These are phyloP conservation scores for Hippopotamyrus pictus DNA, from an alignment of 2,797 vertebrate species.

Conservation along the genomic window DNA sequence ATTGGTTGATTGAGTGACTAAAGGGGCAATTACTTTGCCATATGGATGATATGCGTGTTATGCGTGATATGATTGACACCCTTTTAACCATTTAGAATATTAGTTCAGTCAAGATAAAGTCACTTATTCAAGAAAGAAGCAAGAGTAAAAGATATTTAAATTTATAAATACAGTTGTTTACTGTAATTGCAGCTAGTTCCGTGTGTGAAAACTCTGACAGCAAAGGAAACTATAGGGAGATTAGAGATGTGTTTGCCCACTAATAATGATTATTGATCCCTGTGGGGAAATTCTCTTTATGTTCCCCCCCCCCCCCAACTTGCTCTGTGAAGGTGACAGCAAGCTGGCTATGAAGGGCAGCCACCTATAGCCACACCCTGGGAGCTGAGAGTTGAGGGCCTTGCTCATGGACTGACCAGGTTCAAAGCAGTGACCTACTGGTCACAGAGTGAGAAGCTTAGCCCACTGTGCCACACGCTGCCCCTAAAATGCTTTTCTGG, in stretches of 20 bases:
- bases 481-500: not conserved
- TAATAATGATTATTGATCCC: too few species aligned
- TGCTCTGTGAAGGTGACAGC: too few species aligned
- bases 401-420: too few species aligned
- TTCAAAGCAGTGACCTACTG: too few species aligned
- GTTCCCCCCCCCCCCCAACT: too few species aligned
- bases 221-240: not conserved
- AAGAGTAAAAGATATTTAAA: not conserved
- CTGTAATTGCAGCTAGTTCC: not conserved
- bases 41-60: not conserved
- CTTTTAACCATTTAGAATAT: not conserved
- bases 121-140: not conserved
- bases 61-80: not conserved
- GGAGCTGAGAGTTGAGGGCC: too few species aligned
- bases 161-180: not conserved
- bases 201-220: not conserved
- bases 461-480: too few species aligned
- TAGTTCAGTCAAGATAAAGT: not conserved
- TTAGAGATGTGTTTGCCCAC: not conserved
- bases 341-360: too few species aligned
- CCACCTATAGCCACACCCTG: too few species aligned
- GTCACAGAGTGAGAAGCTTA: too few species aligned
- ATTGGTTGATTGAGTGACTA: not conserved
- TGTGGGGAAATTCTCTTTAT: too few species aligned
- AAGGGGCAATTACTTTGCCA: not conserved